Base-by-base conservation (phyloP, 2,888 invertebrate species). In the Eugnorisma glareosa region DNA sequence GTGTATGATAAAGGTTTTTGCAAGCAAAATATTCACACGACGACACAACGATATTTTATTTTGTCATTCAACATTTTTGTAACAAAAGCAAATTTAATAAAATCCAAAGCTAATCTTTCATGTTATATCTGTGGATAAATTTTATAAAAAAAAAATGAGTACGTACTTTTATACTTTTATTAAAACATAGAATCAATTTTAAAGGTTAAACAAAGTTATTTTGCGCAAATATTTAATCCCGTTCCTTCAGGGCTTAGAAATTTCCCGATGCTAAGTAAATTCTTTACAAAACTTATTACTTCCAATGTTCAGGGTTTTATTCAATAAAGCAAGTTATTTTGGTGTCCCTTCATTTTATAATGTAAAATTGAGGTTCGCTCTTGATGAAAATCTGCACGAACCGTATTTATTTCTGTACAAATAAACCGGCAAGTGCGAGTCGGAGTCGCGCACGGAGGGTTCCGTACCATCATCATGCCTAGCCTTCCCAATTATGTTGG, bases 271-370 rank as follows among this genome's bases (percentile, higher is more conserved):
- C 54, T 82, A 74, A 75, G 81, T 84, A 78, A 84, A 84, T 82
- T 82, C 85, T 84, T 84, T 67, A 73, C 45, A 68, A 73, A 84
- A 82, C 73, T 76, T 84, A 81, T 84, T 78, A 84, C 75, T 75
- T 84, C 57, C 71, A 80, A 74, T 80, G 80, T 83, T 79, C 63
- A 71, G 59, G 67, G 59, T 70, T 74, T 83, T 76, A 81, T 84
- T 83, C 70, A 84, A 84, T 76, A 84, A 80, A 72, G 70, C 48
- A 83, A 74, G 67, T 75, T 81, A 81, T 84, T 81, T 81, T 75
- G 68, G 84, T 76, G 75, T 71, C 80, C 73, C 63, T 71, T 54
- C 43, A 79, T 63, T 73, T 72, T 67, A 54, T 69, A 69, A 75
- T 31, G 51, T 48, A 48, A 74, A 79, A 69, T 77, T 67, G 57